Base-by-base conservation (phyloP, 1,140 invertebrate genomes). In the Drosophila setifemur region DNA sequence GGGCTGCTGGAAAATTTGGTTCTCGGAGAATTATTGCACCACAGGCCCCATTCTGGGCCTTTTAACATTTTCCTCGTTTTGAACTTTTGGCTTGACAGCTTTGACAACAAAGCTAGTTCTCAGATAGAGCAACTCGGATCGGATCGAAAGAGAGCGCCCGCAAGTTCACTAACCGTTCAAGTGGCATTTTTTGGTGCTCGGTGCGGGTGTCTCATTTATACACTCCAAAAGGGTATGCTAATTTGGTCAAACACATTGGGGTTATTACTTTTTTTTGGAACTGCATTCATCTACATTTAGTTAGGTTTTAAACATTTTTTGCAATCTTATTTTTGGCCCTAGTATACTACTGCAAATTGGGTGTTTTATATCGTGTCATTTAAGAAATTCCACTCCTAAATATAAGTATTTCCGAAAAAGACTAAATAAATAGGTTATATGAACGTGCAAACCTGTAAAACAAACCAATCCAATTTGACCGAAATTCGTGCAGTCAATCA, bases 11-110 rank as follows among this genome's bases (percentile, higher is more conserved):
- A 61, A 70, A 67, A 70, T 76, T 60, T 60, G 29, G 78, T 82
- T 82, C 79, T 82, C 57, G 48, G 53, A 70, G 61, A 52, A 74
- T 52, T 45, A 83, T 82, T 82, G 78, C 78, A 77, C 73, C 75
- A 71, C 61, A 61, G 55, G 66, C 78, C 69, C 61, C 55, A 66
- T 83, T 82, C 68, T 82, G 40, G 60, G 54, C 58, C 60, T 9
- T 63, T 64, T 64, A 64, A 61, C 72, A 67, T 53, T 64, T 63
- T 53, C 35, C 43, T 69, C 57, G 48, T 61, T 73, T 76, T 82
- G 75, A 83, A 58, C 55, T 63, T 73, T 83, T 83, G 77, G 72
- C 73, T 83, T 73, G 69, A 83, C 79, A 78, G 43, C 73, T 82
- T 77, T 83, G 78, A 78, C 73, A 72, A 61, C 31, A 45, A 49